phyloP scores from a whole-genome alignment of 2,113 vertebrate genomes.

The Cephalopterus ornatus region DNA sequence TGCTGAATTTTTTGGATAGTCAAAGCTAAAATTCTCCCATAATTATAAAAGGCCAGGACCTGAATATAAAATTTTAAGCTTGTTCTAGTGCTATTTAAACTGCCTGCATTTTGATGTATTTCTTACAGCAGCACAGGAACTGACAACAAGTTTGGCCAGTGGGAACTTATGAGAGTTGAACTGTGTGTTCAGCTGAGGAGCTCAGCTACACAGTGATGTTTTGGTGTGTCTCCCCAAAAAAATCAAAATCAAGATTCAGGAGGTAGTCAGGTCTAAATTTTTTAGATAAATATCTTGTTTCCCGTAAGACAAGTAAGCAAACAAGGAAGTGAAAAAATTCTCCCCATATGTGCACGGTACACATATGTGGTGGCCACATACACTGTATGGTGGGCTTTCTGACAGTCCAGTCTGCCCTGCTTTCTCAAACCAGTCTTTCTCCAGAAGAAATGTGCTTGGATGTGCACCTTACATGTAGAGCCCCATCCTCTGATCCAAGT shows the following conservation, averaged over 20 bases:
- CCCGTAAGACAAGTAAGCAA: neutral
- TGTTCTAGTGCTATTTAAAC: neutral
- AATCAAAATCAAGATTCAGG: neutral
- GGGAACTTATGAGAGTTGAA: neutral
- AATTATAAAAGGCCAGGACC: neutral
- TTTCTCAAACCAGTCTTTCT: neutral
- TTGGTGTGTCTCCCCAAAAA: neutral
- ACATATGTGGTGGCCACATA: too few species aligned
- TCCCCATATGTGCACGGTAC: neutral
- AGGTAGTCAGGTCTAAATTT: neutral
- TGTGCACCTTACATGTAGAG: neutral
- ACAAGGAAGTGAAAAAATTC: neutral
- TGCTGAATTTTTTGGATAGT: neutral
- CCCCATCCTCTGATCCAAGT: neutral
- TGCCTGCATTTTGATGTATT: neutral
- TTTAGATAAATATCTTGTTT: neutral
- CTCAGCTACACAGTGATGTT: neutral
- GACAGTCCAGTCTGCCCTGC: neutral
- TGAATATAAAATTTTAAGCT: neutral
- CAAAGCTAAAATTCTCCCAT: neutral
- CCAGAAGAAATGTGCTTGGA: neutral
- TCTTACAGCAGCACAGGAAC: neutral
- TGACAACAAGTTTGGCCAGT: neutral
- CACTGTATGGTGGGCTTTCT: neutral
- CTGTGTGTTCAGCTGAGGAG: neutral